These are phyloP conservation scores for Coenobita brevimanus DNA, from an alignment of 1,140 invertebrate genomes.

Conservation along the genomic window DNA sequence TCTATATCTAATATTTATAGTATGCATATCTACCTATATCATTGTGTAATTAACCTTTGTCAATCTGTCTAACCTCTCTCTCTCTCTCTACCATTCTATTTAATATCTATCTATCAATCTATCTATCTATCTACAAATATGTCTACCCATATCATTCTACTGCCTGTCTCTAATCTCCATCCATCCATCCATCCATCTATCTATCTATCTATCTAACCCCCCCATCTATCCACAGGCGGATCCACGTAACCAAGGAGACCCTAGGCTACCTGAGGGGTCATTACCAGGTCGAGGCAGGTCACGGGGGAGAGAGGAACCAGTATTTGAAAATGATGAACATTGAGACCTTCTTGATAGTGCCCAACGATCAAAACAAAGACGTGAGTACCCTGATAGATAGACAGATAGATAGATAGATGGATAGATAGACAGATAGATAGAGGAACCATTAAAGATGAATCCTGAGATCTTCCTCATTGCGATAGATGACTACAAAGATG, in stretches of 20 bases:
- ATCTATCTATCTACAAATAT: background rate
- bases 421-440: background rate
- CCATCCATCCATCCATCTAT: background rate
- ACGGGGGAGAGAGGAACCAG: slow-evolving; percentile 86
- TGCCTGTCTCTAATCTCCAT: too few relatives aligned
- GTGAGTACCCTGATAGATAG: slow-evolving; percentile 48
- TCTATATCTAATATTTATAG: too few relatives aligned
- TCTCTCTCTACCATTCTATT: background rate
- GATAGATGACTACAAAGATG: background rate
- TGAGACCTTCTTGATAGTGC: slow-evolving; percentile 91
- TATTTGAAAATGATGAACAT: slow-evolving; percentile 95
- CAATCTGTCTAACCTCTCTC: too few relatives aligned
- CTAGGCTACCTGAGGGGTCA: slow-evolving; percentile 87
- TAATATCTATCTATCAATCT: background rate
- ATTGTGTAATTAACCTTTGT: too few relatives aligned
- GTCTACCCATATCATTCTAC: too few relatives aligned
- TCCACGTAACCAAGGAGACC: slow-evolving; percentile 96
- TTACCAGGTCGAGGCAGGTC: slow-evolving; percentile 92
- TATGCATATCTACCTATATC: too few relatives aligned
- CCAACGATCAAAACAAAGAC: slow-evolving; percentile 71
- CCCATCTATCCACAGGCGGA: slow-evolving; percentile 79
- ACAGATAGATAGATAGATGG: background rate
- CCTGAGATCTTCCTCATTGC: too few relatives aligned
- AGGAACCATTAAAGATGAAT: background rate
- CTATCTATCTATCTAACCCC: background rate